Evolutionary conservation across 2,888 invertebrate genomes (phyloP), one percentile per base, ranked within the genome.

Genomic region (Microplitis deprimator): DNA sequence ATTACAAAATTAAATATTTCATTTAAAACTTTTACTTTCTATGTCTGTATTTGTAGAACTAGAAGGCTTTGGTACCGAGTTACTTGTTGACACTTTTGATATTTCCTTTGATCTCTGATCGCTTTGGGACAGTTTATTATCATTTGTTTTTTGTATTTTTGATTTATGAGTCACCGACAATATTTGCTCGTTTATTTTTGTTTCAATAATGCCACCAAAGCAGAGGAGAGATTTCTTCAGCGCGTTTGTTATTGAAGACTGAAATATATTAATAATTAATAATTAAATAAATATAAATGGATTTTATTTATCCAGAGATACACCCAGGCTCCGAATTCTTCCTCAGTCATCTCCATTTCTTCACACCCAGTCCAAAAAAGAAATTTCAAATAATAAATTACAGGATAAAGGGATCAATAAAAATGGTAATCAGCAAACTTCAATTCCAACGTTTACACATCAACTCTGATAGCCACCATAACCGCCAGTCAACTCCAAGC

Each of bases 211-310:
- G 0, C 71, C 74, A 8, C 82, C 82, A 74, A 86, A 86, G 60
- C 83, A 86, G 5, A 81, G 68, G 0, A 86, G 74, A 29, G 80
- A 79, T 75, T 81, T 86, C 38, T 77, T 84, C 62, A 86, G 81
- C 2, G 84, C 85, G 73, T 82, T 81, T 8, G 80, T 76, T 16
- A 83, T 80, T 39, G 85, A 86, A 62, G 80, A 80, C 85, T 86
- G 68, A 38, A 70, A 71, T 64, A 75, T 68, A 7, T 8, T 41
- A 20, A 29, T 61, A 4, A 40, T 69, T 1, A 13, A 20, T 7
- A 38, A 67, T 17, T 29, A 2, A 20, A 20, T 6, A 20, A 29
- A 2, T 29, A 29, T 29, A 29, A 29, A 29, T 29, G 3, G 3
- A 29, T 29, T 29, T 29, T 29, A 29, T 29, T 29, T 29, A 29